Evolutionary conservation across 2,113 vertebrate species (phyloP), one percentile per base, ranked within the genome.

Genomic region (Typhlomys cinereus): DNA sequence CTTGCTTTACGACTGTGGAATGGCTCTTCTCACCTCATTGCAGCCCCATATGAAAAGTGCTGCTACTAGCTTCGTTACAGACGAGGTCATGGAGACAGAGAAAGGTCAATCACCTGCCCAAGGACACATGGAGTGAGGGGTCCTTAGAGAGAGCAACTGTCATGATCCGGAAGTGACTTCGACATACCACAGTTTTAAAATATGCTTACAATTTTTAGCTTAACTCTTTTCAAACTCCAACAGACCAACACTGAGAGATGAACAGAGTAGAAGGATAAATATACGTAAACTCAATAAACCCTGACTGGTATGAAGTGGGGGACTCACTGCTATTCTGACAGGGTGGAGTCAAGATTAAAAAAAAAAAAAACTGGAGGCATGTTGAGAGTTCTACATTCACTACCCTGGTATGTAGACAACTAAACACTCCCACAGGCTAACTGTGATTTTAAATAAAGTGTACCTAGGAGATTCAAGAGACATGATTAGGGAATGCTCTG

Each of bases 191-290:
- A 71, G 64, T 46, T 39, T 46, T 75, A 88, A 46, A 76, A 61
- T 29, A 84, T 79, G 31, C 61, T 81, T 90, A 64, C 59, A 84
- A n/a, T 85, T 69, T 70, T 46, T 48, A 91, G 81, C 48, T 70
- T 31, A 48, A 83, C 62, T 17, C 3, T 57, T 86, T 91, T 84
- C 48, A 75, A 12, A 3, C 59, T 75, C 34, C 64, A 39, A 67
- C 14, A 69, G 87, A 69, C 34, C 52, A 39, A 57, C 85, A 36
- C 9, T 31, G 70, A 92, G 54, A 62, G 64, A 34, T 52, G 48
- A 29, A 48, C 21, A 84, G 54, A 84, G 27, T 10, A 39, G 89
- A 73, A 79, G 71, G 71, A 31, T 70, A 54, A 90, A 8, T 46
- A 2, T 50, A 44, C 34, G 34, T n/a, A n/a, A 41, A 7, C 10